Conservation (phyloP, 2,888 invertebrate genomes). For the Idaea dimidiata region DNA sequence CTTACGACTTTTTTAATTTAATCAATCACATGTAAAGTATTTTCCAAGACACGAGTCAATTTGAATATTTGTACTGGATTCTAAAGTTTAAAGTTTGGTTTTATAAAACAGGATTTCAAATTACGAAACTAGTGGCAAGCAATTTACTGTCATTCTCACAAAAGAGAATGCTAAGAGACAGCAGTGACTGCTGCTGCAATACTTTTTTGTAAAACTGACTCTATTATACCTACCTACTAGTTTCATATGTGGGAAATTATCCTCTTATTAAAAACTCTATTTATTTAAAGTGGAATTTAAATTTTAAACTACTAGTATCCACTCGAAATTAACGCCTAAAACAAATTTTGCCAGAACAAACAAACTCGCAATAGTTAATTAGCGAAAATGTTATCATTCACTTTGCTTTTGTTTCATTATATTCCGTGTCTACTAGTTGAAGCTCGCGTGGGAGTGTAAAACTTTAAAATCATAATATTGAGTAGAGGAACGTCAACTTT, state of each 20-base stretch:
- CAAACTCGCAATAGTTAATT: slow-evolving; percentile 16
- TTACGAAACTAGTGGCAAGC: too few species aligned
- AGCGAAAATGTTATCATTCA: slow-evolving; percentile 20
- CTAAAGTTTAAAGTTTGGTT: too few species aligned
- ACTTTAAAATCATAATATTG: slow-evolving; percentile 23
- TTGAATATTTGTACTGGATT: too few species aligned
- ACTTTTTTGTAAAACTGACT: too few species aligned
- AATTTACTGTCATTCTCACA: too few species aligned
- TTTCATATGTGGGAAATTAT: not conserved
- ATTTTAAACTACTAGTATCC: not conserved
- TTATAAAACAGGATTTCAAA: too few species aligned
- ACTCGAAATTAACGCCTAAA: slow-evolving; percentile 5
- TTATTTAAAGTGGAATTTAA: not conserved
- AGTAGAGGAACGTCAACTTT: slow-evolving; percentile 3
- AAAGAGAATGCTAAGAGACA: too few species aligned
- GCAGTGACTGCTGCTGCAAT: too few species aligned
- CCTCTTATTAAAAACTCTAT: not conserved
- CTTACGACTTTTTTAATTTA: not conserved
- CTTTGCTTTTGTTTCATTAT: slow-evolving; percentile 36
- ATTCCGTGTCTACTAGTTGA: slow-evolving; percentile 20
- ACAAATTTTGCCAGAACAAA: slow-evolving; percentile 6
- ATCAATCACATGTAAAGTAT: not conserved
- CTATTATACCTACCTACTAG: too few species aligned
- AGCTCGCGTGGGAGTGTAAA: slow-evolving; percentile 15
- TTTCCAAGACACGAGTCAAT: not conserved